Conservation (phyloP, 2,113 vertebrate species). For the Dasyornis broadbenti region DNA sequence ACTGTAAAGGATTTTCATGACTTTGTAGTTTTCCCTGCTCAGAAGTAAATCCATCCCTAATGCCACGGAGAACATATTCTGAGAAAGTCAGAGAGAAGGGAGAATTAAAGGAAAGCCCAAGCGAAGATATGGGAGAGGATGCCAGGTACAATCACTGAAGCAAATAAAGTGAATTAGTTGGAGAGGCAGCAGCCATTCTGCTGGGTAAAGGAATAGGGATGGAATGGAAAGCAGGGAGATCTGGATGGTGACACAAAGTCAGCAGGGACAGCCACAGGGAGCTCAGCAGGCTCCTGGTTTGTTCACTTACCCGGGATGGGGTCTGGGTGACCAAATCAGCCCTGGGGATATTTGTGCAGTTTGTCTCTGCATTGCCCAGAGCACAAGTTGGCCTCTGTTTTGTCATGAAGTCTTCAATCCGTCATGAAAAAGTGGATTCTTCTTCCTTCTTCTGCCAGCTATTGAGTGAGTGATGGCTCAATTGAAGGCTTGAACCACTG, state of each 20-base stretch:
- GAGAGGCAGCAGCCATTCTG: slow-evolving; percentile 29
- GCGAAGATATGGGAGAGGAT: not conserved
- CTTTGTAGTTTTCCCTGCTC: slow-evolving; percentile 1
- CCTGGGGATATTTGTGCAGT: not conserved
- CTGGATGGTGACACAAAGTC: not conserved
- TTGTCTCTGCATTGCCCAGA: not conserved
- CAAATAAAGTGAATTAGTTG: slow-evolving; percentile 48
- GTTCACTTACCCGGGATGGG: not conserved
- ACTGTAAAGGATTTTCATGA: slow-evolving; percentile 10
- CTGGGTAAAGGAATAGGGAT: not conserved
- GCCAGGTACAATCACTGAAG: slow-evolving; percentile 31
- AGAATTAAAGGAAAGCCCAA: slow-evolving; percentile 19
- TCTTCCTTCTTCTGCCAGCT: not conserved
- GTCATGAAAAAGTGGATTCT: not conserved
- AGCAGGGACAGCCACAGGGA: not conserved
- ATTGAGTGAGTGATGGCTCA: not conserved
- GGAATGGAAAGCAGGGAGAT: slow-evolving; percentile 2
- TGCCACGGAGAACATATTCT: not conserved
- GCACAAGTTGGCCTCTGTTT: not conserved
- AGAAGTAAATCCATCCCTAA: slow-evolving; percentile 35
- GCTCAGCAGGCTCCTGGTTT: not conserved
- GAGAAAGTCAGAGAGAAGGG: not conserved
- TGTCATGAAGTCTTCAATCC: not conserved
- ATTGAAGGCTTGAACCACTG: not conserved
- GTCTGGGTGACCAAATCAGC: not conserved